Evolutionary conservation across 2,888 invertebrate genomes (phyloP), one percentile per base, ranked within the genome.

Genomic region (Caenorhabditis afra): DNA sequence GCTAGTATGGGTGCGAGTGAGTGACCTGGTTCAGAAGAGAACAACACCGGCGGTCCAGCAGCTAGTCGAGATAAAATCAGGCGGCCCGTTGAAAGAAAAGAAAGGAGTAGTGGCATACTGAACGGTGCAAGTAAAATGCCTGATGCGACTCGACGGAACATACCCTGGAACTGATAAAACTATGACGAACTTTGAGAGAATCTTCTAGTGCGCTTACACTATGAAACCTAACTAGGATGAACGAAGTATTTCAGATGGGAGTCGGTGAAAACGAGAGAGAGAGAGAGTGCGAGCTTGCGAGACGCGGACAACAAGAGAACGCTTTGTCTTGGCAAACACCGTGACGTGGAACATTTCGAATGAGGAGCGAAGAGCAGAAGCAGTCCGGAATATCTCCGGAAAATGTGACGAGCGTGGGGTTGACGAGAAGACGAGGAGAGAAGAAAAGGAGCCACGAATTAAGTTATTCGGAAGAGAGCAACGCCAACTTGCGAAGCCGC

Each of bases 391-490:
- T 39, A 22, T n/a, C 41, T 39, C 37, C 20, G 14, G 22, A 41
- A 41, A 41, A 41, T 12, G 39, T 20, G 57, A 57, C 14, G 55
- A 12, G 57, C 14, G 52, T 12, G 22, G 61, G 47, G 8, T 29
- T 47, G 22, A 29, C 3, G 29, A 29, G 29, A 29, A 29, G 7
- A 29, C 3, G 29, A 7, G 7, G 29, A 29, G 47, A 47, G 53
- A 67, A n/a, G 57, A 37, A 8, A n/a, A 37, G 37, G 50, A 66
- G 58, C 45, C 44, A 58, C 58, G 58, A 58, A 58, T 58, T 58
- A 58, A 58, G 58, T 58, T 58, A 58, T 58, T 58, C 58, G 45
- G 11, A 29, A 29, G 11, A 23, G 52, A 49, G 59, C 41, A 49
- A 29, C 29, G 29, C 58, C 58, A 58, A 58, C 58, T 58, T 44